Conservation (phyloP, 2,113 vertebrate genomes). For the Bungarus multicinctus region DNA sequence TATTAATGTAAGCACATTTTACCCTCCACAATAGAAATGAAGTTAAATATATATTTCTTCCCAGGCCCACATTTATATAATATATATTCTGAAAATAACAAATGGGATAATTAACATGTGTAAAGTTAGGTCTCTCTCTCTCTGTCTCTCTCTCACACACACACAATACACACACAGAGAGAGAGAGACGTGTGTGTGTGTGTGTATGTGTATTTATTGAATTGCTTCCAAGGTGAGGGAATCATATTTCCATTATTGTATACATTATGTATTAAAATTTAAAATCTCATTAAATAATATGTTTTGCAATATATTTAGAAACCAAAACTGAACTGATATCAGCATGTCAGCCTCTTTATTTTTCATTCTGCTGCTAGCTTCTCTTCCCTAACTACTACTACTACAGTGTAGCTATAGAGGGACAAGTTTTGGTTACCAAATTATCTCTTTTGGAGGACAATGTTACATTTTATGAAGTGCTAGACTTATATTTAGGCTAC, state of each 20-base stretch:
- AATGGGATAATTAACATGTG: neutral
- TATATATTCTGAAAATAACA: neutral
- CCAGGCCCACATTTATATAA: neutral
- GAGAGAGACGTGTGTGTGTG: neutral
- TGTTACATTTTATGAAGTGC: neutral
- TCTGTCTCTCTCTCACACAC: too few relatives aligned
- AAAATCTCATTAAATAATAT: neutral
- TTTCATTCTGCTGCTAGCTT: neutral
- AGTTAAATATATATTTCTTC: neutral
- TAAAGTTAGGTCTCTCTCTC: neutral
- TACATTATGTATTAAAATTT: neutral
- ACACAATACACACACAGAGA: too few relatives aligned
- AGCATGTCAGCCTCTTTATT: neutral
- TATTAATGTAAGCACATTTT: neutral
- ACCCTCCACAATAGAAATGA: neutral
- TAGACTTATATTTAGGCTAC: neutral
- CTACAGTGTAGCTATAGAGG: neutral
- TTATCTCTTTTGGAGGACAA: neutral
- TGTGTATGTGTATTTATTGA: neutral
- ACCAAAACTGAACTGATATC: neutral
- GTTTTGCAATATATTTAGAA: neutral
- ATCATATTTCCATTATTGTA: neutral
- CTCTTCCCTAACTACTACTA: neutral
- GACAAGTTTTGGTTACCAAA: neutral
- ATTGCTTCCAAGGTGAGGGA: neutral